Evolutionary conservation across 2,113 vertebrate species (phyloP), one percentile per base, ranked within the genome.

Genomic region (Sinocyclocheilus anshuiensis): DNA sequence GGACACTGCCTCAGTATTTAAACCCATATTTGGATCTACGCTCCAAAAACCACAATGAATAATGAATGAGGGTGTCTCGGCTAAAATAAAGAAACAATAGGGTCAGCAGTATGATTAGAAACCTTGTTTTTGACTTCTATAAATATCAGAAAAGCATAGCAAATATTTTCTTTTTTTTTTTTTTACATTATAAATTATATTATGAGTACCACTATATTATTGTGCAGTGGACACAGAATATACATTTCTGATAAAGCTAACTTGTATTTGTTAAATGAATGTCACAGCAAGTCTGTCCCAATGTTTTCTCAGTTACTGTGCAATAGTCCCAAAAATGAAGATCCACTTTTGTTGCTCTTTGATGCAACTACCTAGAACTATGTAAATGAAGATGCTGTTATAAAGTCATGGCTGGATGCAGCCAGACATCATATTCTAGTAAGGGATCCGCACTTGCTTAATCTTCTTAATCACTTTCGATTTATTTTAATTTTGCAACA

Each of bases 11-110:
- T 61, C 7, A 48, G 16, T 72, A 29, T 48, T 81, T 53, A 79
- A 55, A 18, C 9, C 29, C 42, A 57, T 53, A 26, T 76, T 48
- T 75, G 48, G 8, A 48, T 59, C 22, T 69, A 42, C 12, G 7
- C 18, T 29, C 29, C 10, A 55, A 78, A 80, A 69, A 53, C 2
- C 18, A 82, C 13, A 29, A 61, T 72, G 48, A 57, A 72, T 63
- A 81, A 86, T 16, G 61, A 67, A 67, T 82, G 71, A 86, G 53
- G 11, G 26, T 83, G 65, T 48, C n/a, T 20, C 22, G 16, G 78
- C 4, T 6, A 3, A 61, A 59, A 65, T 15, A 45, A 45, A 16
- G 20, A 59, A 24, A 76, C 8, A 39, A 69, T 0, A 24, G 4
- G 39, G 29, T 71, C 63, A 42, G 29, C 75, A 29, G n/a, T 6